Percentiles rank a stretch among this genome's conserved stretches.
Conservation (phyloP, 2,888 invertebrate species). For the Agrotis puta region DNA sequence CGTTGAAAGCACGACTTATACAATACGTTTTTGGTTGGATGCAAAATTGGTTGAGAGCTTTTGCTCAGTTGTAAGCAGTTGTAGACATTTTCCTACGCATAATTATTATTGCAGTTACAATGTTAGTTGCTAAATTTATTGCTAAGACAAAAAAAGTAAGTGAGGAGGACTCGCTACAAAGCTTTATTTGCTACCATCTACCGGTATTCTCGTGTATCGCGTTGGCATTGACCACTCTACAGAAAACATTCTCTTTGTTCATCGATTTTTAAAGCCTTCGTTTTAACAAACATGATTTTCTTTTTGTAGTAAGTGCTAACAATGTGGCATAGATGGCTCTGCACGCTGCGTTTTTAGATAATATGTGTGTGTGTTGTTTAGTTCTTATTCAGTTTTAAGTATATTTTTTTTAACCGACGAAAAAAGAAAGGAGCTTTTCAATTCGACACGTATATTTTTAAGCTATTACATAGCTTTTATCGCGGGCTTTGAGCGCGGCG, state of each 20-base stretch:
- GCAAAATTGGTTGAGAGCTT: not conserved
- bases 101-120: too few species aligned
- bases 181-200: slow-evolving; percentile 42
- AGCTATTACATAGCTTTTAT: too few species aligned
- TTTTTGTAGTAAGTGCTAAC: slow-evolving; percentile 1
- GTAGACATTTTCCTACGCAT: not conserved
- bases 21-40: too few species aligned
- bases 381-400: too few species aligned
- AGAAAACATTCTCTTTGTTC: slow-evolving; percentile 30
- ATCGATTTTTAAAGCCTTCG: slow-evolving; percentile 42
- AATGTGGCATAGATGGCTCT: slow-evolving; percentile 55
- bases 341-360: not conserved
- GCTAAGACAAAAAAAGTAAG: not conserved
- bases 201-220: slow-evolving; percentile 14
- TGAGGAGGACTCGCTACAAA: not conserved
- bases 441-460: too few species aligned
- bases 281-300: not conserved
- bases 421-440: too few species aligned
- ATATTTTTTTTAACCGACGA: too few species aligned
- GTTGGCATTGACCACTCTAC: not conserved
- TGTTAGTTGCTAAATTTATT: not conserved
- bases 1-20: not conserved
- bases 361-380: not conserved
- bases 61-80: not conserved
- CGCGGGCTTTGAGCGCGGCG: too few species aligned